Percentiles rank a stretch among this genome's conserved stretches.
phyloP scores from a whole-genome alignment of 37 sponge, comb jelly and placozoan genomes.

The Cladorhizidae sp. region DNA sequence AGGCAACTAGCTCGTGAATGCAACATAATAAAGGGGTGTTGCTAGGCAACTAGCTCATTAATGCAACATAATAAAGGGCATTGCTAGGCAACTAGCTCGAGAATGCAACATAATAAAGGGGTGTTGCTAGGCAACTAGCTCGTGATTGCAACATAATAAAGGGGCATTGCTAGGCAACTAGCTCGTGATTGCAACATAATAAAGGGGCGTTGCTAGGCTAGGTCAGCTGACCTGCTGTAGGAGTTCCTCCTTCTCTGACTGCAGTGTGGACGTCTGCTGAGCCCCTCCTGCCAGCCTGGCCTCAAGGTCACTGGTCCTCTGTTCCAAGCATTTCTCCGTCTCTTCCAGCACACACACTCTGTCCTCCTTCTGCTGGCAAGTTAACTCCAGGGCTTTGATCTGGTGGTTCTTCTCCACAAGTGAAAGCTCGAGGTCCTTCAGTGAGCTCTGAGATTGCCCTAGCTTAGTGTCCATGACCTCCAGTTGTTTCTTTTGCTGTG shows the following conservation, averaged over 20 bases:
- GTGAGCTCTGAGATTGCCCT: not conserved
- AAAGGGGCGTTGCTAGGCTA: no score
- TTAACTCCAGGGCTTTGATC: constrained; percentile 41
- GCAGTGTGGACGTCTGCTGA: constrained; percentile 11
- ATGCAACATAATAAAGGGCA: no score
- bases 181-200: no score
- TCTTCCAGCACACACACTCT: constrained; percentile 21
- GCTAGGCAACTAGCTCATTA: no score
- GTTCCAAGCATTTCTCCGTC: not conserved
- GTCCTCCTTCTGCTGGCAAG: constrained; percentile 24
- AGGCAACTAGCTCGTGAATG: no score
- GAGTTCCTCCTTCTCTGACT: constrained; percentile 16
- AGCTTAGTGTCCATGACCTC: not conserved
- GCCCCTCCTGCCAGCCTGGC: not conserved
- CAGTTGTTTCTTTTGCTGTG: not conserved
- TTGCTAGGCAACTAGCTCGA: no score
- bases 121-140: no score
- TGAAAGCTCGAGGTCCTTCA: constrained; percentile 12
- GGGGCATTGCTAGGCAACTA: no score
- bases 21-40: no score
- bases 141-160: no score
- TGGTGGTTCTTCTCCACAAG: constrained; percentile 40
- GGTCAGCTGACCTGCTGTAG: constrained; percentile 31
- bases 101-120: no score
- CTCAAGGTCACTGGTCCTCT: constrained; percentile 1